phyloP scores from a whole-genome alignment of 92 coral and sea anemone species.

The Heteractis magnifica region DNA sequence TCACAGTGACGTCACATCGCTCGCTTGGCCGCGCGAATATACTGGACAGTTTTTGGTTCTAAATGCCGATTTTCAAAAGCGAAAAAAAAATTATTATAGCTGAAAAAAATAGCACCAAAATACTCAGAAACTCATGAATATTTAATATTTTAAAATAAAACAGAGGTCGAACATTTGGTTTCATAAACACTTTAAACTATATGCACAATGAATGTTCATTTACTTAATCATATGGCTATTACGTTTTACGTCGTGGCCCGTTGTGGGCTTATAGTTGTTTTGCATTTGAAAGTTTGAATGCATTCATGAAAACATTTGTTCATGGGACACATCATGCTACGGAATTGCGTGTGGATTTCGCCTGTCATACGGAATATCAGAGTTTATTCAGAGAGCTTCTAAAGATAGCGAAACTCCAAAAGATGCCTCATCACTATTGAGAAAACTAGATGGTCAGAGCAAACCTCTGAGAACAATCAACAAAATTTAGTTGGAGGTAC shows the following conservation, averaged over 20 bases:
- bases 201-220: conserved; percentile 51
- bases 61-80: neutral
- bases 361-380: conserved; percentile 29
- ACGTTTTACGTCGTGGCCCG: conserved; percentile 41
- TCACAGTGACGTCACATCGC: neutral
- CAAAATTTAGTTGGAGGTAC: no score
- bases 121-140: neutral
- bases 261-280: conserved; percentile 41
- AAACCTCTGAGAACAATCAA: conserved; percentile 16
- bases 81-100: no score
- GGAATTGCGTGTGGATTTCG: conserved; percentile 44
- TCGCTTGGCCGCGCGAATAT: neutral
- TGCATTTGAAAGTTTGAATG: conserved; percentile 42
- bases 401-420: conserved; percentile 16
- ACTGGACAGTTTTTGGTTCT: neutral
- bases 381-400: conserved; percentile 4
- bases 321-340: conserved; percentile 45
- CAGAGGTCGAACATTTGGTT: neutral
- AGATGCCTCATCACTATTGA: conserved; percentile 10
- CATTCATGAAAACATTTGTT: conserved; percentile 24
- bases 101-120: neutral
- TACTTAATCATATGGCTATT: conserved; percentile 21
- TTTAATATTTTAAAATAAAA: no score
- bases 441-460: conserved; percentile 20
- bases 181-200: conserved; percentile 4